Conservation (phyloP, 2,113 vertebrate genomes). For the Oxyura jamaicensis region DNA sequence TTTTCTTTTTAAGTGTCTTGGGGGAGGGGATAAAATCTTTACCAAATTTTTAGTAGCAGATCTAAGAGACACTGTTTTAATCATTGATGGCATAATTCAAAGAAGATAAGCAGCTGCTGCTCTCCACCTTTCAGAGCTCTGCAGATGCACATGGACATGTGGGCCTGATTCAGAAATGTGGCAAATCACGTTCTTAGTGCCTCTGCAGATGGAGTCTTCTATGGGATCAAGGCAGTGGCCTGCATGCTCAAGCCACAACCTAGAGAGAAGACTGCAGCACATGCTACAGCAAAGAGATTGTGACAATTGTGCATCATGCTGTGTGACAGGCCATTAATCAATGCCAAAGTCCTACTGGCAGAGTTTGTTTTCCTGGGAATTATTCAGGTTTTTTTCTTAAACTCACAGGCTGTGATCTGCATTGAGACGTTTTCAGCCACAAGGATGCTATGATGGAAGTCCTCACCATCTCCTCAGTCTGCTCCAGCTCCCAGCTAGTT, state of each 20-base stretch:
- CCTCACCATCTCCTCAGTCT: background rate
- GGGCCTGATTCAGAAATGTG: background rate
- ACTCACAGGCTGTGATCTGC: background rate
- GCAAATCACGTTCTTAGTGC: background rate
- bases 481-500: background rate
- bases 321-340: background rate
- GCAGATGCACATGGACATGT: background rate
- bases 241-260: background rate
- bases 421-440: background rate
- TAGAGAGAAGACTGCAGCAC: accelerated
- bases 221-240: background rate
- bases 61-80: background rate
- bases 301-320: accelerated
- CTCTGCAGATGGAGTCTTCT: background rate
- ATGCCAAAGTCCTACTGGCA: background rate
- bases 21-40: background rate
- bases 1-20: background rate
- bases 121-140: background rate
- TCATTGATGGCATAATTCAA: background rate
- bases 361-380: background rate
- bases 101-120: background rate
- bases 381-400: background rate
- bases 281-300: accelerated
- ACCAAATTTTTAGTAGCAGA: background rate
- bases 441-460: background rate